Base-by-base conservation (phyloP, 2,797 vertebrate genomes). In the Cryptoprocta ferox region DNA sequence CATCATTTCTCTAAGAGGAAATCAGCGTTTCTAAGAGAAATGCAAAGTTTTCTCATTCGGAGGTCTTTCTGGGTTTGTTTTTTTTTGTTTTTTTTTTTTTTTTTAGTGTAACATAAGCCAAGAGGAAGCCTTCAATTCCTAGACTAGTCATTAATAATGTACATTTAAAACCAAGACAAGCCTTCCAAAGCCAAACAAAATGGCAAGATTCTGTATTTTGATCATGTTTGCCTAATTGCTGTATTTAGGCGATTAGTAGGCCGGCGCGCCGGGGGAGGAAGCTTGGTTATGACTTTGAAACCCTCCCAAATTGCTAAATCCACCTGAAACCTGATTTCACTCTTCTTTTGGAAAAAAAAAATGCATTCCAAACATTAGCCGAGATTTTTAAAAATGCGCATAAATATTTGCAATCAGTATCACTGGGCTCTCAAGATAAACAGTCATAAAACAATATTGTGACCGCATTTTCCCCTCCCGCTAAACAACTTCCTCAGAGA, bases 401-500 rank as follows among this genome's bases (percentile, higher is more conserved):
- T 97, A 98, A 98, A 97, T 95, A 95, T 98, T 98, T 98, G 91
- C 73, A 98, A 97, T 95, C 95, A 97, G 95, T 88, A 91, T 90
- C 65, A 30, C 71, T 83, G 71, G 75, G 3, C 30, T 95, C 76
- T 94, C 68, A 97, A 85, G 93, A 95, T 66, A 98, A 98, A 97
- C 93, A 96, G 91, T 39, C 95, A 97, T 96, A 98, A 95, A 90
- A 81, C 96, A 87, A 89, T 91, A 80, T 95, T 97, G 96, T 70
- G 97, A 97, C 97, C 97, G 93, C 95, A 95, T 96, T 97, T 97
- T 98, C 98, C 93, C 96, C 96, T 97, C 97, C 92, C 97, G 80
- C 96, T 97, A 97, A 99, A 98, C 94, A 97, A 98, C 98, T 98
- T 99, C 98, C 99, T 99, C 80, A 7, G 30, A 97, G 97, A 98